These are phyloP conservation scores for Agrotis clavis DNA, from an alignment of 2,888 invertebrate species.

Conservation along the genomic window DNA sequence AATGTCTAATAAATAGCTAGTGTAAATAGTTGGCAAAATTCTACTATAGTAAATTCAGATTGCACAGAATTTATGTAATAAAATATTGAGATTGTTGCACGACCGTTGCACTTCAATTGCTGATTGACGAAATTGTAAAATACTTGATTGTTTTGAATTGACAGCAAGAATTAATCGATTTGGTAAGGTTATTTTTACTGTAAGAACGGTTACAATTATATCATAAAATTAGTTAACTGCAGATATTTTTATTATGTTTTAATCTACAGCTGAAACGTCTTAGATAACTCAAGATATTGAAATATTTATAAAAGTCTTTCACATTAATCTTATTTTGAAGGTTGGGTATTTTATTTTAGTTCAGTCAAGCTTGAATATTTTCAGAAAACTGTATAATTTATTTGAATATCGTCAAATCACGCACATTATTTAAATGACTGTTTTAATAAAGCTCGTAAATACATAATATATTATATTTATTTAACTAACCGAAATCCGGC, in stretches of 20 bases:
- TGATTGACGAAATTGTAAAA: constrained; percentile 24
- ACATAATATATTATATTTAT: not conserved
- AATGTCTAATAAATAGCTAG: too few relatives aligned
- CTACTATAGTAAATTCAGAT: not conserved
- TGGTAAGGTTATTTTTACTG: constrained; percentile 13
- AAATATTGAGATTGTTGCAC: constrained; percentile 11
- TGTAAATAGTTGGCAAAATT: too few relatives aligned
- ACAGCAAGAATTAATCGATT: constrained; percentile 21
- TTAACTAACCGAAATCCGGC: not conserved
- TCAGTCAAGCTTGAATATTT: constrained; percentile 14
- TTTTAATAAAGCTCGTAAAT: not conserved
- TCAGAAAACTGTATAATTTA: not conserved
- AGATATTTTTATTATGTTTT: constrained; percentile 2
- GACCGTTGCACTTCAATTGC: constrained; percentile 34
- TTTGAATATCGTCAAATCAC: constrained; percentile 6
- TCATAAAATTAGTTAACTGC: constrained; percentile 18
- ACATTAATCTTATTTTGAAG: constrained; percentile 8
- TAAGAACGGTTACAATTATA: constrained; percentile 9
- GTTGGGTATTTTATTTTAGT: constrained; percentile 15
- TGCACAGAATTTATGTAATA: constrained; percentile 26
- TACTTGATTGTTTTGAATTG: constrained; percentile 11
- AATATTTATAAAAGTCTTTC: constrained; percentile 19
- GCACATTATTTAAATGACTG: constrained; percentile 3
- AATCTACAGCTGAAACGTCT: not conserved
- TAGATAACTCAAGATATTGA: not conserved